Evolutionary conservation across 2,113 vertebrate genomes (phyloP), one percentile per base, ranked within the genome.

Genomic region (Amazona guildingii): DNA sequence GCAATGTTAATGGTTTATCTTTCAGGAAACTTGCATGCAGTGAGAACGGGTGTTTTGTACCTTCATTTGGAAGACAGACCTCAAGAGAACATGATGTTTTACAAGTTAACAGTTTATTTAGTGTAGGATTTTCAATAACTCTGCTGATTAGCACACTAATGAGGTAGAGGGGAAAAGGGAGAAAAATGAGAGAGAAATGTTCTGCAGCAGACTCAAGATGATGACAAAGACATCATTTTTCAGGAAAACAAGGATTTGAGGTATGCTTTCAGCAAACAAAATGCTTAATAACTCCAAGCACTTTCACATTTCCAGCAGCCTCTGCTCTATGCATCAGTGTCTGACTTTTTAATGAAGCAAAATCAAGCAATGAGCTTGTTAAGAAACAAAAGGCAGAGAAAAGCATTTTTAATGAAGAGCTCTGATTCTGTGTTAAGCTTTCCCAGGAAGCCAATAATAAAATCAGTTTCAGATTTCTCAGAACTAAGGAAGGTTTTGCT

Each of bases 81-180:
- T 9, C 72, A 64, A 93, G 41, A 73, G 76, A 96, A 90, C 59
- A n/a, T 2, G 48, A 62, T 91, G 67, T 57, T 93, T 90, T 94
- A 94, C 86, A 93, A 92, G 86, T 93, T 70, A 90, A 85, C 91
- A 95, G 85, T 81, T 82, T 84, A 91, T 96, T 97, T 94, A 96
- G 72, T 61, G 59, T 68, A 68, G 27, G 66, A 35, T 92, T 95
- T 95, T 94, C 92, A 96, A 63, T 92, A 95, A 94, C 41, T 61
- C 51, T 19, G n/a, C 41, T 76, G 82, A 95, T 82, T 93, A 95
- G 66, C 44, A 80, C 20, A 4, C 43, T 92, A 95, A 91, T 70
- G 52, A 74, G 91, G 72, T 44, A 88, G 67, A 81, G 54, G 51
- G 43, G 44, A 37, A 77, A 95, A 93, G 72, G 4, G 4, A 90